Evolutionary conservation across 2,888 invertebrate species (phyloP).

Genomic region (Deroplatys truncata): DNA sequence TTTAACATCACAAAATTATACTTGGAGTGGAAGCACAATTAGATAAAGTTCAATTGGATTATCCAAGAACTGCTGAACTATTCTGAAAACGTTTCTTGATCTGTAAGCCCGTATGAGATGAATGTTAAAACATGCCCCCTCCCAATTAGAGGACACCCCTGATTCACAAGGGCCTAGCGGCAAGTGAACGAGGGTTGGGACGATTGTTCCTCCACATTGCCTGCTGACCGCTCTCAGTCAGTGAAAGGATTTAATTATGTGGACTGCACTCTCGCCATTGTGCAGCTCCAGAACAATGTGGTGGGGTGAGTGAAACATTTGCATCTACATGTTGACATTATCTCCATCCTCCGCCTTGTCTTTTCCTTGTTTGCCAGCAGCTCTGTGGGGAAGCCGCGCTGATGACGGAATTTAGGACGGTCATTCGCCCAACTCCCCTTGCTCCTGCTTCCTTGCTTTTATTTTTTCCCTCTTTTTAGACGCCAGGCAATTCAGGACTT

Average conservation of each 20-base stretch:
- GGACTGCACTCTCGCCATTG: background rate
- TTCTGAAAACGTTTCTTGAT: too few relatives aligned
- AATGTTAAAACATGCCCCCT: too few relatives aligned
- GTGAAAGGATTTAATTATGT: slow-evolving; percentile 16
- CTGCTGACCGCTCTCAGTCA: background rate
- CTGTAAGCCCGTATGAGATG: too few relatives aligned
- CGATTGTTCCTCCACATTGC: background rate
- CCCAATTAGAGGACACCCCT: background rate
- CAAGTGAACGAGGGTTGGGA: background rate
- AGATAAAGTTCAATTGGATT: too few relatives aligned
- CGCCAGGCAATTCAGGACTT: background rate
- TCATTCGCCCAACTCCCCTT: background rate
- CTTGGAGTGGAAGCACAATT: too few relatives aligned
- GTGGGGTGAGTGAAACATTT: slow-evolving; percentile 1
- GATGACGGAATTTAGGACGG: background rate
- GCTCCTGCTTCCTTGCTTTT: background rate
- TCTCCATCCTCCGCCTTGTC: background rate
- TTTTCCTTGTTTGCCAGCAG: background rate
- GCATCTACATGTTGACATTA: slow-evolving; percentile 18
- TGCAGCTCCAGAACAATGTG: background rate
- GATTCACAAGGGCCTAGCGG: background rate
- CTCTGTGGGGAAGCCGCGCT: background rate
- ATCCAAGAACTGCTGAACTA: too few relatives aligned
- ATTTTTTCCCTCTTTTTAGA: background rate
- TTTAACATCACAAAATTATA: too few relatives aligned